Base-by-base conservation (phyloP, 2,888 invertebrate species). In the Philonicus albiceps region DNA sequence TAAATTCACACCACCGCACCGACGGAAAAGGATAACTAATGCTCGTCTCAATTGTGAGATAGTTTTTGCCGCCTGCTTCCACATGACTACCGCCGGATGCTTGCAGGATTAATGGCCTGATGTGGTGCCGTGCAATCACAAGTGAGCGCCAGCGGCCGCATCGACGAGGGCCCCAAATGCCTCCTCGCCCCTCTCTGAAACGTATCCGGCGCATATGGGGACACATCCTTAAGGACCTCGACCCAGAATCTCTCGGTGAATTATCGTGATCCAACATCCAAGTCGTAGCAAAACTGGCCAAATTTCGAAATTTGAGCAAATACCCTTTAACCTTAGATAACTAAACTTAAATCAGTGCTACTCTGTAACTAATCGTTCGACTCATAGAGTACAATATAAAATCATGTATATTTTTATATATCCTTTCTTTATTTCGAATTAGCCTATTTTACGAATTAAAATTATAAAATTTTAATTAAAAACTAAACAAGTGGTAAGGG, bases 1-100 rank as follows among this genome's bases (percentile, higher is more conserved):
- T 87, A 87, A 87, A 87, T 87, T 87, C 84, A 78, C 78, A 85
- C 85, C 85, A 85, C 43, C 74, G 53, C 43, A 75, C 75, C 85
- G 72, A 55, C 78, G 75, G 74, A 73, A 85, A 85, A 85, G 85
- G 85, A 85, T 85, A 85, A 85, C 74, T 85, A 85, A 85, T 85
- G 85, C 75, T 85, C 75, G 49, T 85, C 85, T 85, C 85, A 75
- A 85, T 85, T 85, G 74, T 85, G 40, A 49, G 75, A 84, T 84
- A 84, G 84, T 84, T 81, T 81, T 81, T 81, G 55, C 34, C 34
- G 19, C 64, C 64, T 64, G 64, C 37, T 81, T 81, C 81, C 81
- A 81, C 81, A 81, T 81, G 81, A 81, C 49, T 81, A 81, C 81
- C 55, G 64, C 37, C 64, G 53, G 81, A 64, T 55, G 53, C 81